Evolutionary conservation across 2,797 vertebrate species (phyloP).

Genomic region (Morelia viridis): DNA sequence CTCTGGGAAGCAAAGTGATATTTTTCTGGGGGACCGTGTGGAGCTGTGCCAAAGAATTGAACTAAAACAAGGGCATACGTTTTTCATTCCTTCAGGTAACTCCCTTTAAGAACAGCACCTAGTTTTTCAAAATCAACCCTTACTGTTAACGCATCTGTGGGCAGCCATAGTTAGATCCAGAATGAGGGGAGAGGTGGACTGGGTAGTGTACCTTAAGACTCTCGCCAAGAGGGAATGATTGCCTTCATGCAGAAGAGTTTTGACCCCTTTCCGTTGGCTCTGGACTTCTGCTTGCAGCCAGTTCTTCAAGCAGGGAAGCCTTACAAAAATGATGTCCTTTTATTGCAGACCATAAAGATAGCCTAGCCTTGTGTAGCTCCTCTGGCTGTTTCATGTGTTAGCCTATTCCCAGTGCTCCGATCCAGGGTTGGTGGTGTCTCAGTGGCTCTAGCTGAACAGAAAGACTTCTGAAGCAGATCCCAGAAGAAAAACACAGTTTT

Average conservation of each 20-base stretch:
- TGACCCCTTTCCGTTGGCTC: background rate
- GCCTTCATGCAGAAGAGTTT: background rate
- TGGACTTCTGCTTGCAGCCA: background rate
- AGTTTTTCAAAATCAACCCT: background rate
- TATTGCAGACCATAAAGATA: background rate
- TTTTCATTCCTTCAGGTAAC: constrained; percentile 97
- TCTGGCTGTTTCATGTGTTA: background rate
- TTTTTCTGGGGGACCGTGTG: constrained; percentile 94
- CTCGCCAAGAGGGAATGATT: background rate
- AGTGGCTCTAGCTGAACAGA: background rate
- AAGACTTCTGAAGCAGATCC: background rate
- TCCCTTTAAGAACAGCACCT: background rate
- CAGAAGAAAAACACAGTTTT: background rate
- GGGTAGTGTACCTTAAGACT: background rate
- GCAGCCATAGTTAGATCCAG: background rate
- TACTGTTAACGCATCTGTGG: background rate
- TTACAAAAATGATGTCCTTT: background rate
- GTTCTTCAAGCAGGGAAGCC: too few relatives aligned
- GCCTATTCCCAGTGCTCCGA: background rate
- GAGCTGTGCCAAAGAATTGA: constrained; percentile 95
- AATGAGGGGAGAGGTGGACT: background rate
- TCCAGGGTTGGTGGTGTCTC: background rate
- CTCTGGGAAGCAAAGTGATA: constrained; percentile 95
- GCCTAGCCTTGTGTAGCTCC: background rate
- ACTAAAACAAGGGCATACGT: constrained; percentile 92